These are phyloP conservation scores for Apotomis turbidana DNA, from an alignment of 2,888 invertebrate species.

Conservation along the genomic window DNA sequence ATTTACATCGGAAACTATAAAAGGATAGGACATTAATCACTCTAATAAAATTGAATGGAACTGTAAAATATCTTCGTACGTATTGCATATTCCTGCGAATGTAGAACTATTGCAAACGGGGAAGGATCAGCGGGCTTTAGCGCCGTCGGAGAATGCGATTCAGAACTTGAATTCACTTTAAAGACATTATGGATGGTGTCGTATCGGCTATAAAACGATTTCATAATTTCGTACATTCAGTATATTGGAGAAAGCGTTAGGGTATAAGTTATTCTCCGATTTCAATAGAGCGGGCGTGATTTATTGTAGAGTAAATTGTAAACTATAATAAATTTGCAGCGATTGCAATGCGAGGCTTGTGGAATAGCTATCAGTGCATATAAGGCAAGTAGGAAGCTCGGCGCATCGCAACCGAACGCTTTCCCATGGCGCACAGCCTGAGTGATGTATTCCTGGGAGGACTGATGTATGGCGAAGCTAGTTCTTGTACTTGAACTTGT, in stretches of 20 bases:
- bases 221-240: conserved; percentile 48
- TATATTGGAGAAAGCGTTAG: conserved; percentile 19
- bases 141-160: conserved; percentile 36
- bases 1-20: conserved; percentile 47
- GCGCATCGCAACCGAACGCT: conserved; percentile 59
- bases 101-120: conserved; percentile 52
- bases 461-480: conserved; percentile 61
- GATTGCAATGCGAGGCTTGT: conserved; percentile 41
- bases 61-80: conserved; percentile 49
- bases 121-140: conserved; percentile 47
- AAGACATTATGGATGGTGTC: conserved; percentile 46
- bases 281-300: conserved; percentile 44
- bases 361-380: conserved; percentile 64
- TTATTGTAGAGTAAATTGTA: conserved; percentile 48
- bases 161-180: conserved; percentile 45
- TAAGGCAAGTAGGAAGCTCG: conserved; percentile 74
- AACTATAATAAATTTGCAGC: conserved; percentile 42
- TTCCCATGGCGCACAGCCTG: conserved; percentile 73
- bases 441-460: conserved; percentile 71
- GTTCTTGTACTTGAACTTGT: conserved; percentile 75
- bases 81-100: conserved; percentile 48
- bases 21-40: conserved; percentile 49
- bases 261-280: conserved; percentile 25
- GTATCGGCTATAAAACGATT: conserved; percentile 48
- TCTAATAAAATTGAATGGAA: conserved; percentile 53